Percentiles rank a stretch among this genome's conserved stretches.
These are phyloP conservation scores for Darevskia nairensis DNA, from an alignment of 2,797 vertebrate genomes.

Conservation along the genomic window DNA sequence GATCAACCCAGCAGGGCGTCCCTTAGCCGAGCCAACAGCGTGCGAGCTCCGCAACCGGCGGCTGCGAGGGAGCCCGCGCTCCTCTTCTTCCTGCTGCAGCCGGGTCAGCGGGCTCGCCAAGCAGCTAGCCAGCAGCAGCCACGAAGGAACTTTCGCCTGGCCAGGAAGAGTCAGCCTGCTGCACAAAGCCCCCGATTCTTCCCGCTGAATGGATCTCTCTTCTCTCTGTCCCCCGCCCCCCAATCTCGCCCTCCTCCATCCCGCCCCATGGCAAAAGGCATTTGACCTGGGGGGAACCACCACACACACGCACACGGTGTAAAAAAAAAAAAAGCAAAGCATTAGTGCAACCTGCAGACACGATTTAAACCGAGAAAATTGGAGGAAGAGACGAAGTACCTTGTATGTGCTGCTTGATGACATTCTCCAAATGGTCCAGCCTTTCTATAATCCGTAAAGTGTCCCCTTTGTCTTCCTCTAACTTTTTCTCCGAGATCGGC, in stretches of 20 bases:
- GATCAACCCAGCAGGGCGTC: not conserved
- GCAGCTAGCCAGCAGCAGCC: not conserved
- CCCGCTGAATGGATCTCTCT: not conserved
- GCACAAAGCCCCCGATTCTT: conserved; percentile 30
- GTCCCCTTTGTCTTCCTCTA: conserved; percentile 92
- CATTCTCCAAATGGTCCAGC: conserved; percentile 95
- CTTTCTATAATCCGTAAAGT: conserved; percentile 95
- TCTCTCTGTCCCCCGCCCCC: not conserved
- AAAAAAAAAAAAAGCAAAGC: no score
- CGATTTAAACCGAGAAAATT: not conserved
- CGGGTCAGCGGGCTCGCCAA: not conserved
- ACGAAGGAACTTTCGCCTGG: conserved; percentile 17
- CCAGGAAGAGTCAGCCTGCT: not conserved
- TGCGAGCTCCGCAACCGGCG: not conserved
- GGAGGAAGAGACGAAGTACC: conserved; percentile 77
- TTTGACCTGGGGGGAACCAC: conserved; percentile 28
- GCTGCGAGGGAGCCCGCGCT: not conserved
- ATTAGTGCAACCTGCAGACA: no score
- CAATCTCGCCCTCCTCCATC: not conserved
- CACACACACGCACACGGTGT: rapidly evolving
- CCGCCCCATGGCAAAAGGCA: not conserved
- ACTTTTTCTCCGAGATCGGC: conserved; percentile 91
- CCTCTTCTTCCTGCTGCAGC: not conserved
- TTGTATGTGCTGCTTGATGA: conserved; percentile 98
- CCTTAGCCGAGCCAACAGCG: not conserved